These are phyloP conservation scores for Drosophila putrida DNA, from an alignment of 2,888 invertebrate species.

Conservation along the genomic window DNA sequence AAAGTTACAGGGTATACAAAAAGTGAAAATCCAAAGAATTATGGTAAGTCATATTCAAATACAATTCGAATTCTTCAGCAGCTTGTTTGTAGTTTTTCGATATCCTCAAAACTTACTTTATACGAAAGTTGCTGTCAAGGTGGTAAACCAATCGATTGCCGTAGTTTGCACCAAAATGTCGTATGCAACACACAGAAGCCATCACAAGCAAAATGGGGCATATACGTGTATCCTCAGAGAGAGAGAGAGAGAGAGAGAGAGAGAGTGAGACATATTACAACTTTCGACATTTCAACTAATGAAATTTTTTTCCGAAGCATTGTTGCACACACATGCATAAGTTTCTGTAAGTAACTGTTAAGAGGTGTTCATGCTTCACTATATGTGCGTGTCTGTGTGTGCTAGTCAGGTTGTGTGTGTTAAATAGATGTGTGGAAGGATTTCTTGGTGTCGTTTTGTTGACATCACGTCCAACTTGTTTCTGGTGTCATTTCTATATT, in stretches of 20 bases:
- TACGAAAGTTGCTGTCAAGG: conserved; percentile 28
- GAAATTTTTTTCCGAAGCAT: conserved; percentile 53
- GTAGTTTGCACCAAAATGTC: conserved; percentile 27
- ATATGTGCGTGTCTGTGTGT: not conserved
- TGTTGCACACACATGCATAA: conserved; percentile 22
- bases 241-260: not conserved
- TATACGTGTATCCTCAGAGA: not conserved
- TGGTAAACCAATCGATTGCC: conserved; percentile 44
- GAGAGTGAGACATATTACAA: conserved; percentile 30
- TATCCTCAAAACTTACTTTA: conserved; percentile 26
- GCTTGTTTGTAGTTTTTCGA: conserved; percentile 21
- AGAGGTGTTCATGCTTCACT: conserved; percentile 10
- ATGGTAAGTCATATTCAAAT: conserved; percentile 60
- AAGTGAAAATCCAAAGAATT: conserved; percentile 15
- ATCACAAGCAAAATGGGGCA: not conserved
- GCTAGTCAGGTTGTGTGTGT: conserved; percentile 1
- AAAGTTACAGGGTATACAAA: not conserved
- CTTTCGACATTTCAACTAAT: conserved; percentile 74
- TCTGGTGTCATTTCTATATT: conserved; percentile 64
- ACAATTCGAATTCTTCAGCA: conserved; percentile 42
- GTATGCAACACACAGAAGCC: conserved; percentile 15
- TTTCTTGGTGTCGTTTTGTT: conserved; percentile 58
- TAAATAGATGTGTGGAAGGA: conserved; percentile 25
- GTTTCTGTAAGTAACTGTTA: conserved; percentile 13
- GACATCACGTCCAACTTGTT: conserved; percentile 75